Percentiles rank a stretch among this genome's conserved stretches.
phyloP scores from a whole-genome alignment of 2,888 invertebrate species.

The Lochmaea capreae region DNA sequence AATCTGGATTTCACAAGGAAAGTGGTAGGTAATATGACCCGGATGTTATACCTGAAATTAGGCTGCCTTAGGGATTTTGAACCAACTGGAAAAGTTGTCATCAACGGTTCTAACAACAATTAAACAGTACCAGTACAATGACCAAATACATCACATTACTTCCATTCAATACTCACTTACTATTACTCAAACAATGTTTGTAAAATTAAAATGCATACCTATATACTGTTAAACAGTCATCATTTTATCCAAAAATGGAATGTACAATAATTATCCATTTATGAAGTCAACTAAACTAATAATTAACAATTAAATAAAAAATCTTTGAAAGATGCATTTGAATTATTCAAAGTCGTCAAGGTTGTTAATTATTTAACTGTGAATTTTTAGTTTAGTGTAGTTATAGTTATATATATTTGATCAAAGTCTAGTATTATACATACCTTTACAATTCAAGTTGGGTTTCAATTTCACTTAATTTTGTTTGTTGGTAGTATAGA shows the following conservation, averaged over 20 bases:
- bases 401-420: no score
- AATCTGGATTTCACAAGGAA: neutral
- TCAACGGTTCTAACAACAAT: conserved; percentile 1
- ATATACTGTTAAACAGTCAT: no score
- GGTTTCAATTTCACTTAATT: neutral
- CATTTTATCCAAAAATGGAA: no score
- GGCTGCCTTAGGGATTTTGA: neutral
- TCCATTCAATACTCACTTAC: neutral
- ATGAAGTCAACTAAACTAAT: no score
- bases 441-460: neutral
- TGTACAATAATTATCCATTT: no score
- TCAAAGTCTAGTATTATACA: neutral
- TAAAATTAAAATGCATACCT: neutral
- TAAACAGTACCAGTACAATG: neutral
- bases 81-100: neutral
- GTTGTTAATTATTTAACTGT: no score
- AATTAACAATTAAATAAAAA: no score
- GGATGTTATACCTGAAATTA: conserved; percentile 3
- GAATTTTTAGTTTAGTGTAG: no score
- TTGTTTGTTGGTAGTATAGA: neutral
- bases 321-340: no score
- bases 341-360: no score
- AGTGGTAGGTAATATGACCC: neutral
- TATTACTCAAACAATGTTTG: no score
- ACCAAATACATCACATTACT: neutral